phyloP scores from a whole-genome alignment of 1,140 invertebrate species.

The Procambarus clarkii region DNA sequence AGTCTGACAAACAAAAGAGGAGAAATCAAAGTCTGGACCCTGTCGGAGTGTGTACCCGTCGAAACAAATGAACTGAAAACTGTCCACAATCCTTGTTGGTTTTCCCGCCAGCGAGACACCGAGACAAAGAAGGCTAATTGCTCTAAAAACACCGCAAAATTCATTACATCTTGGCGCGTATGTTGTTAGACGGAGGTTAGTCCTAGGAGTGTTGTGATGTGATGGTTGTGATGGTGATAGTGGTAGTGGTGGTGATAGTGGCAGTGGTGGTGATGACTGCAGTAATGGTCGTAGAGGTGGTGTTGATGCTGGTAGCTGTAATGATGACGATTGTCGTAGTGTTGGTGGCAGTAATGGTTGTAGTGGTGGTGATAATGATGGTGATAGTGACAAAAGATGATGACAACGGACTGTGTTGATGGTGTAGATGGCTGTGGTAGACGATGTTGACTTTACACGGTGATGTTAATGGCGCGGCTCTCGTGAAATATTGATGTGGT shows the following conservation, averaged over 20 bases:
- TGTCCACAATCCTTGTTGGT: conserved; percentile 62
- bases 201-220: background rate
- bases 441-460: too few relatives aligned
- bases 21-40: conserved; percentile 51
- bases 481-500: too few relatives aligned
- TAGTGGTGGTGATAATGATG: background rate
- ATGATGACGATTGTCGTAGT: background rate
- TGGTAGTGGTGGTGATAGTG: background rate
- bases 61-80: conserved; percentile 69
- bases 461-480: background rate
- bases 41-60: conserved; percentile 46
- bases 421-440: too few relatives aligned
- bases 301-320: background rate
- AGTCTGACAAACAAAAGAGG: conserved; percentile 37
- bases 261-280: background rate
- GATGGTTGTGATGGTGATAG: background rate
- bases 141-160: conserved; percentile 67
- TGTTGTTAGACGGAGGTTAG: conserved; percentile 48
- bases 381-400: background rate
- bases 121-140: conserved; percentile 68
- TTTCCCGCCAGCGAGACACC: conserved; percentile 60
- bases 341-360: background rate
- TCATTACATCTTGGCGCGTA: conserved; percentile 57
- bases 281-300: background rate
- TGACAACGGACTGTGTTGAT: background rate